These are phyloP conservation scores for Allophyes oxyacanthae DNA, from an alignment of 2,888 invertebrate species.

Conservation along the genomic window DNA sequence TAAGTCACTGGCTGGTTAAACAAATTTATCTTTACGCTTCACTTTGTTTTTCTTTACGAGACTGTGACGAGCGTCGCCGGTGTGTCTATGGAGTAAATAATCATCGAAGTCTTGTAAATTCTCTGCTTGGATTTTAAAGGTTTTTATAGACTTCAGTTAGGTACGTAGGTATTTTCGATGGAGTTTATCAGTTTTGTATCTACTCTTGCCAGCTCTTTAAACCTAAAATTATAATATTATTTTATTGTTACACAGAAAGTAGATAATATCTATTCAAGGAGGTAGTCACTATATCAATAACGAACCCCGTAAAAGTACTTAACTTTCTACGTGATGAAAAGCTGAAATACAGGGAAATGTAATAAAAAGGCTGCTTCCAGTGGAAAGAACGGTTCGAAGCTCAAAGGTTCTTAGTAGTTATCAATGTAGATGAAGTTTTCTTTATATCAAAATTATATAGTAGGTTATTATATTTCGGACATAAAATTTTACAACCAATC, in stretches of 20 bases:
- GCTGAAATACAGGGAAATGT: background rate
- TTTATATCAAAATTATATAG: constrained; percentile 12
- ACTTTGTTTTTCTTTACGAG: constrained; percentile 18
- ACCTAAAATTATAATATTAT: too few species aligned
- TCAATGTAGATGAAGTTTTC: background rate
- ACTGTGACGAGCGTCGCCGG: constrained; percentile 23
- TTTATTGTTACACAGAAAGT: too few species aligned
- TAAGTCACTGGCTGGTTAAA: constrained; percentile 28
- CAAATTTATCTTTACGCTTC: constrained; percentile 37
- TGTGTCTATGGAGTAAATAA: constrained; percentile 27
- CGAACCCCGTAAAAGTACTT: too few species aligned
- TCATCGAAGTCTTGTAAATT: too few species aligned
- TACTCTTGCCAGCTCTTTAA: too few species aligned
- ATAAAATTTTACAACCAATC: constrained; percentile 25
- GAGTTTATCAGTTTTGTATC: too few species aligned
- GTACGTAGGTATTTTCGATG: too few species aligned
- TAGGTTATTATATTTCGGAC: constrained; percentile 14
- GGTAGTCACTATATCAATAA: too few species aligned
- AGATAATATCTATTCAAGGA: too few species aligned
- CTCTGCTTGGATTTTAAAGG: too few species aligned
- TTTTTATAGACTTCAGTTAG: constrained; percentile 11
- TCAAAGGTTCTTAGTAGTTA: too few species aligned
- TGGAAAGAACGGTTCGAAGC: background rate
- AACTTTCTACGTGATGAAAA: too few species aligned
- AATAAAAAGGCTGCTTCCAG: background rate